Conservation (phyloP, 2,888 invertebrate species). For the Drosophila mulleri region DNA sequence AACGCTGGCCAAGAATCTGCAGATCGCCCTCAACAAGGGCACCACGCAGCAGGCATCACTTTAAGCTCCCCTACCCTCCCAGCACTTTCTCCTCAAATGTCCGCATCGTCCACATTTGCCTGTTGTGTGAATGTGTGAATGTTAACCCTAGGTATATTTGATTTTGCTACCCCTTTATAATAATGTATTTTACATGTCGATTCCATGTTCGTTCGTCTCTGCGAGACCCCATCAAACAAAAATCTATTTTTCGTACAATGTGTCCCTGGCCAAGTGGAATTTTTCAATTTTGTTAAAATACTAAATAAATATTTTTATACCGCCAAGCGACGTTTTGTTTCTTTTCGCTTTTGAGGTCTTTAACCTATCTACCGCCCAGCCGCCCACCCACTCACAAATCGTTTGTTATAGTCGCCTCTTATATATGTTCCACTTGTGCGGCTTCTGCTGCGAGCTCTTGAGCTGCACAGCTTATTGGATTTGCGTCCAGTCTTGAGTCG, state of each 20-base stretch:
- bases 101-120: conserved; percentile 20
- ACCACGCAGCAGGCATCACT: conserved; percentile 47
- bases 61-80: conserved; percentile 29
- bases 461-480: conserved; percentile 77
- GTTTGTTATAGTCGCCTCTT: conserved; percentile 32
- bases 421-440: conserved; percentile 58
- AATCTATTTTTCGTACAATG: background rate
- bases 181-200: conserved; percentile 21
- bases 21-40: conserved; percentile 62
- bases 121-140: conserved; percentile 4
- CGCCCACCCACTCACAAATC: conserved; percentile 30
- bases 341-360: conserved; percentile 42
- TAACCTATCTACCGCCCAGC: conserved; percentile 36
- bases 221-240: conserved; percentile 58
- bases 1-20: conserved; percentile 96
- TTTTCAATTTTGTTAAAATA: conserved; percentile 23
- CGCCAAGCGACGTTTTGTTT: conserved; percentile 23
- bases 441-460: conserved; percentile 44
- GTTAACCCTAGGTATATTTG: conserved; percentile 8
- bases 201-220: conserved; percentile 67
- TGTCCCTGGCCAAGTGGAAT: conserved; percentile 11
- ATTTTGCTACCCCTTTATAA: background rate
- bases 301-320: conserved; percentile 68
- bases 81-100: conserved; percentile 5
- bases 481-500: conserved; percentile 72